Evolutionary conservation across 2,888 invertebrate species (phyloP), one percentile per base, ranked within the genome.

Genomic region (Nymphalis urticae): DNA sequence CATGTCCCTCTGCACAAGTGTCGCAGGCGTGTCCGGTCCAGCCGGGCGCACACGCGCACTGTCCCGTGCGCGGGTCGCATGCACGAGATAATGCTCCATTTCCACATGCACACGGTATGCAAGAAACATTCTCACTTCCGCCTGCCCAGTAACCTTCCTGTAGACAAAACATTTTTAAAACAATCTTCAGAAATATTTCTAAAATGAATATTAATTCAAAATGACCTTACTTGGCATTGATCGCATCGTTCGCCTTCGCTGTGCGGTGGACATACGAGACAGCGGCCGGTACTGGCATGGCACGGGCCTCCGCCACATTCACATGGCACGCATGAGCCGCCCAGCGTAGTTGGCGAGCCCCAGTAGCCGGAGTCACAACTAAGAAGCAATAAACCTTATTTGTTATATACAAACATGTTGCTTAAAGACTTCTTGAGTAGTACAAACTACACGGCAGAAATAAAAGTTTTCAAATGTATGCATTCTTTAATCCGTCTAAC

Each of bases 221-320:
- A 4, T 42, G 1, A 36, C 6, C 48, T 54, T 56, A 89, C 92
- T 86, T 92, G 85, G 75, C 92, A 93, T 73, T 94, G 94, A 76
- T 96, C 95, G 79, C 96, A 96, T 69, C 94, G 93, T 84, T 95
- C 95, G 48, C 96, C 94, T 80, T 94, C 94, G 0, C 93, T 89
- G 80, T 94, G 93, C 67, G 94, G 94, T 6, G 94, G 95, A 82
- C 99, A 99, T 54, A 95, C 95, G 66, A 97, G 94, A 86, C 99
- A 99, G 74, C 95, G 94, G 1, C 99, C 99, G 0, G 96, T 96
- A 75, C 94, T 88, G 53, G 95, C 94, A 86, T 98, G 97, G 88
- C 99, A 97, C 0, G 96, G 96, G 3, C 96, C 97, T 0, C 97
- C 97, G 64, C 95, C 96, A 85, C 99, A 99, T 50, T 94, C 94